Evolutionary conservation across 2,797 vertebrate species (phyloP), one percentile per base, ranked within the genome.

Genomic region (Miichthys miiuy): DNA sequence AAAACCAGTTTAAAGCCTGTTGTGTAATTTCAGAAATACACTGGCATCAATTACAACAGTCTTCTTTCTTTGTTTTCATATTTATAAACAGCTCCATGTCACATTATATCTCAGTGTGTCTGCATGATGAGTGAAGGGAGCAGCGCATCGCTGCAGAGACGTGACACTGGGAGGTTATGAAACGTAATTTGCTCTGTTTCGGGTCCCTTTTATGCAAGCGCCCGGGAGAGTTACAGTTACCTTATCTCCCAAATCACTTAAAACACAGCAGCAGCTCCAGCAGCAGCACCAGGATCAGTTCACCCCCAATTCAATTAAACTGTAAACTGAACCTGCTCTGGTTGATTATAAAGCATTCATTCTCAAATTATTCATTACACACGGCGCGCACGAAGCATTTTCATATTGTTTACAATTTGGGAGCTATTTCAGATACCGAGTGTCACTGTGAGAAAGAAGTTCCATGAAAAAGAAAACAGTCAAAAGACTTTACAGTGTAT

Each of bases 261-360:
- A 71, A 84, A 78, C 56, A 65, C 72, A 84, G 80, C 76, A 72
- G 30, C 62, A 27, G 41, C 21, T 1, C 55, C 72, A 84, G 80
- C 76, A 72, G 30, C 62, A 27, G 41, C 21, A 1, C 55, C 6
- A 0, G 66, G 70, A 87, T 82, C 79, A 79, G 7, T 74, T 84
- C 75, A 61, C 63, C n/a, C 7, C 57, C 52, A 75, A 76, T 79
- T 77, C 48, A 87, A 83, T 88, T 85, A 64, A 72, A 81, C n/a
- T 68, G 82, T 83, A 80, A 86, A 81, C 50, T 65, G 76, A 90
- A 77, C 63, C 69, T 17, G 57, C 54, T 65, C 42, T 72, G 42
- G 48, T 44, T 75, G 63, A 82, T 76, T 70, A 62, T 38, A 56
- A 46, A 71, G 42, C 44, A 41, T 61, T 57, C 34, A 57, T 17